Base-by-base conservation (phyloP, 2,888 invertebrate genomes). In the Abscondita cerata region DNA sequence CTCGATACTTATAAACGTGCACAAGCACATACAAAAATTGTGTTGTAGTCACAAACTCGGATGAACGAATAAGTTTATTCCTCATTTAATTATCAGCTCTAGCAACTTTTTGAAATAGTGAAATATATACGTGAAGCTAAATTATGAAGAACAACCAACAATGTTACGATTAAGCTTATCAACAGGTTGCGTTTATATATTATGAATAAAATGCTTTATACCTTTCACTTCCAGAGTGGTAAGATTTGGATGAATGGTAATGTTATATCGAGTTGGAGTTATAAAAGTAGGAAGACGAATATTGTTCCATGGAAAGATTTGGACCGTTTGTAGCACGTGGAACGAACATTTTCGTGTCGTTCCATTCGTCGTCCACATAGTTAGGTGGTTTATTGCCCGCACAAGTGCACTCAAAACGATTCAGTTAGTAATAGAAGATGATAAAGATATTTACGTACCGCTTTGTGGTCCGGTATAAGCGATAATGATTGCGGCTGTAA, bases 171-270 rank as follows among this genome's bases (percentile, higher is more conserved):
- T n/a, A n/a, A n/a, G n/a, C n/a, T n/a, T n/a, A n/a, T n/a, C n/a
- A n/a, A n/a, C n/a, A n/a, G n/a, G n/a, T n/a, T n/a, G n/a, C n/a
- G n/a, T n/a, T n/a, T n/a, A n/a, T n/a, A n/a, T n/a, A n/a, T n/a
- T n/a, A n/a, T n/a, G n/a, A n/a, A n/a, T n/a, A n/a, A n/a, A n/a
- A n/a, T 9, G 36, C 33, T 25, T 1, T 6, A 31, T 81, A 90
- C 96, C 97, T 85, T 90, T 90, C 52, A 96, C 89, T 80, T 92
- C 92, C 53, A 93, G 87, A 13, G 94, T 93, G 46, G 95, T 94
- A 57, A 97, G 84, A 80, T 97, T 96, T 6, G 97, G 96, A 81
- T 96, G 95, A 71, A 97, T 88, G 81, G 92, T 93, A 58, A 98
- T 86, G 76, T 90, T 91, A 78, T 97, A 97, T 69, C 92, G 88